Evolutionary conservation across 2,888 invertebrate genomes (phyloP), one percentile per base, ranked within the genome.

Genomic region (Tetanocera ferruginea): DNA sequence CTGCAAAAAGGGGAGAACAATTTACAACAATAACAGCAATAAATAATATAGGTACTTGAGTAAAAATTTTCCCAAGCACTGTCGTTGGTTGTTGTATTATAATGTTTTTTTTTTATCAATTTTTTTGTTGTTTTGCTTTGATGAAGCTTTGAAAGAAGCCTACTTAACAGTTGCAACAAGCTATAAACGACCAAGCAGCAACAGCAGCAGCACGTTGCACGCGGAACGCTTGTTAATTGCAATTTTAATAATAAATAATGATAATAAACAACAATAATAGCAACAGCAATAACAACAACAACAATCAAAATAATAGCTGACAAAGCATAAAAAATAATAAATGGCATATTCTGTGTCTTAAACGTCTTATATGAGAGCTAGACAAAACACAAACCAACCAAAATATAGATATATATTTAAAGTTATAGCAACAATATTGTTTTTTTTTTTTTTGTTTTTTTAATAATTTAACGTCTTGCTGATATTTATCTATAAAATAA

Each of bases 201-300:
- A 57, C 52, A n/a, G 72, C 55, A 52, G 28, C 51, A 66, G 52
- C 66, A 37, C 25, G 60, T 51, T 37, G n/a, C 60, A 43, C 55
- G 67, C 51, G 25, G 67, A 23, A 31, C 60, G 76, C 23, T 64
- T 25, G 57, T 76, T 76, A 76, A 76, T 76, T 69, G 70, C 70
- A 70, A 28, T 76, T 76, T 70, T 60, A 76, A 76, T 76, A 76
- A 76, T 76, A 76, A 76, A 76, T 76, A 76, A 69, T 70, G 76
- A 76, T 64, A 76, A 70, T 69, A 69, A 76, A 69, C 37, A 11
- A 71, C 83, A 85, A 84, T 82, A 85, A 84, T 83, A 85, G 81
- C 81, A 81, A 79, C 80, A 74, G 73, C 76, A 76, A 72, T 69
- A 55, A 74, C 62, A 72, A 76, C 80, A 78, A 79, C 79, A 78